These are phyloP conservation scores for Selenia dentaria DNA, from an alignment of 2,888 invertebrate species.

Conservation along the genomic window DNA sequence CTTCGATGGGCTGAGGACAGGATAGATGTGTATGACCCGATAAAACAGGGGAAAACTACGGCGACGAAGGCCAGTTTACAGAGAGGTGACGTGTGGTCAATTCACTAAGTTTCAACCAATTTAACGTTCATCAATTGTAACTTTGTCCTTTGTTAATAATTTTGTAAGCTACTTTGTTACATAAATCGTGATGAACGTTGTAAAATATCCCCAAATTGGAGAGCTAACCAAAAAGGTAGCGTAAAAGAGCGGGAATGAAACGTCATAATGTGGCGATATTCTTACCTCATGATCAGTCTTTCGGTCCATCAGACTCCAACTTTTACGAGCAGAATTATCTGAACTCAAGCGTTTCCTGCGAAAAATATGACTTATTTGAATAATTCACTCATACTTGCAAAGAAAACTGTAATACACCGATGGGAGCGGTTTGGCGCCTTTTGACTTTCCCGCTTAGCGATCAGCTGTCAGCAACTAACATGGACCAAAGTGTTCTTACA, in stretches of 20 bases:
- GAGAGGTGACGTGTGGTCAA: conserved; percentile 6
- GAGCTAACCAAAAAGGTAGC: conserved; percentile 50
- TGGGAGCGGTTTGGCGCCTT: conserved; percentile 62
- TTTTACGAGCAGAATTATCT: conserved; percentile 61
- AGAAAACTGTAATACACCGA: neutral
- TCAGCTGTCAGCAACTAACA: conserved; percentile 72
- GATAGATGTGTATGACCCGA: neutral
- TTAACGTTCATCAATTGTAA: too few relatives aligned
- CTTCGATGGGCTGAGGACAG: neutral
- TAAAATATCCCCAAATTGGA: conserved; percentile 8
- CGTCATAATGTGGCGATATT: conserved; percentile 21
- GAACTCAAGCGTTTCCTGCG: conserved; percentile 66
- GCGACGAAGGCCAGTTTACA: conserved; percentile 1
- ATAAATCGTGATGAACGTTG: neutral
- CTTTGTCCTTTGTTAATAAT: neutral
- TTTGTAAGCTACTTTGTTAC: neutral
- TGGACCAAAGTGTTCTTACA: conserved; percentile 29
- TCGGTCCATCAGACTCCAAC: conserved; percentile 77
- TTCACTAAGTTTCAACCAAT: too few relatives aligned
- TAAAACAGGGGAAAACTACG: conserved; percentile 8
- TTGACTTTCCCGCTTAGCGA: conserved; percentile 75
- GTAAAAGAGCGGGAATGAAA: conserved; percentile 59
- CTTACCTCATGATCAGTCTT: conserved; percentile 74
- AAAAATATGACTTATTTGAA: conserved; percentile 35
- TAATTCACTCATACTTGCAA: conserved; percentile 3